Percentiles rank a stretch among this genome's conserved stretches.
Conservation (phyloP, 2,888 invertebrate genomes). For the Drosophila anomalata region DNA sequence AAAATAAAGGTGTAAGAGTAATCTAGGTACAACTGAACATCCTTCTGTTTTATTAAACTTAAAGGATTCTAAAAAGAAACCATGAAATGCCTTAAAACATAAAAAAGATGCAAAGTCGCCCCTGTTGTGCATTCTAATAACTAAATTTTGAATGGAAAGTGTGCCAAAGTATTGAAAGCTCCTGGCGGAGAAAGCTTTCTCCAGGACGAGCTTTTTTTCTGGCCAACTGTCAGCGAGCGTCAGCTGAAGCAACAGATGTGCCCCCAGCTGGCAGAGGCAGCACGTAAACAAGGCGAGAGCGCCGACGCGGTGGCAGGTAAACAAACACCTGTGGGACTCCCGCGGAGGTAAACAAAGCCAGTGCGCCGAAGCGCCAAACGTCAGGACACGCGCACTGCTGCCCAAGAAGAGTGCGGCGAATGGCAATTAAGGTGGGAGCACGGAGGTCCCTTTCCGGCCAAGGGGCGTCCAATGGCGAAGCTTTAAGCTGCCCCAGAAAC, state of each 20-base stretch:
- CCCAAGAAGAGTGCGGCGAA: conserved; percentile 47
- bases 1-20: too few relatives aligned
- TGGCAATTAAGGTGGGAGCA: conserved; percentile 5
- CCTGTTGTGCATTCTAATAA: neutral
- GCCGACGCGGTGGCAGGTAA: conserved; percentile 62
- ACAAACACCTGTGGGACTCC: conserved; percentile 69
- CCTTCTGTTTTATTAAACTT: too few relatives aligned
- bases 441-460: conserved; percentile 41
- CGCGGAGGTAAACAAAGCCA: conserved; percentile 69
- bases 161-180: neutral
- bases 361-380: conserved; percentile 64
- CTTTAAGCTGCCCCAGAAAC: conserved; percentile 74
- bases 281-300: conserved; percentile 52
- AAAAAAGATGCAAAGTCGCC: neutral
- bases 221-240: conserved; percentile 39
- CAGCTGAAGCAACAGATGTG: conserved; percentile 36
- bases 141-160: conserved; percentile 5
- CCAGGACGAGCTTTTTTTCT: conserved; percentile 20
- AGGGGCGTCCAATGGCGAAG: conserved; percentile 27
- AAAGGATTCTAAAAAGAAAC: too few relatives aligned
- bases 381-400: conserved; percentile 62
- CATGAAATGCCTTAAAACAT: neutral
- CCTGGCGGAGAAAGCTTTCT: neutral
- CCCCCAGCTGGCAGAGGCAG: conserved; percentile 41
- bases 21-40: too few relatives aligned